A percentile compares a stretch with the other conserved stretches of the same genome.
Conservation (phyloP, 2,113 vertebrate species). For the Lagopus leucura region DNA sequence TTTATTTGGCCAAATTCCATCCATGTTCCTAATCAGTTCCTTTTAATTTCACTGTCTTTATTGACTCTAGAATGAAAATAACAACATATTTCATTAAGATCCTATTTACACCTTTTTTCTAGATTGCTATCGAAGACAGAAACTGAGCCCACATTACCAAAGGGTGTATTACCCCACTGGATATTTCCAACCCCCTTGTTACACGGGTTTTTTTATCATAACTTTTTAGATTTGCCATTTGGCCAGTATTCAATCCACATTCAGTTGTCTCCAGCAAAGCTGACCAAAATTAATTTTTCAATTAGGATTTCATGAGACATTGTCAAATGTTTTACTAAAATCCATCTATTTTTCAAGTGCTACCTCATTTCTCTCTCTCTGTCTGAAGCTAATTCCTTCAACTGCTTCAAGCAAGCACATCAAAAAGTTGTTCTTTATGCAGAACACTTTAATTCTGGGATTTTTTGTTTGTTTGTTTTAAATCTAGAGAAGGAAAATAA, state of each 20-base stretch:
- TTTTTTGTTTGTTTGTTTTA: neutral
- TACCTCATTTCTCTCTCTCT: neutral
- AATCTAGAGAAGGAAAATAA: neutral
- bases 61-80: neutral
- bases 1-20: neutral
- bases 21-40: neutral
- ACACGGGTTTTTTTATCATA: neutral
- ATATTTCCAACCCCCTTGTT: neutral
- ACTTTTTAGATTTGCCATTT: neutral
- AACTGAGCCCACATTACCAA: neutral
- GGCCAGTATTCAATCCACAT: neutral
- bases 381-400: neutral
- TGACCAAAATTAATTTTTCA: conserved; percentile 47
- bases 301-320: conserved; percentile 43
- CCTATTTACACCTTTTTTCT: neutral
- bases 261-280: neutral
- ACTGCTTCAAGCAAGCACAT: neutral
- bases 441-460: neutral
- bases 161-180: neutral
- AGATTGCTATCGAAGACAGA: neutral
- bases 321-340: neutral
- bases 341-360: conserved; percentile 2
- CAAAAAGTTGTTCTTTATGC: neutral
- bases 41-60: neutral
- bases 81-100: neutral